Percentiles rank a stretch among this genome's conserved stretches.
These are phyloP conservation scores for Pissodes strobi DNA, from an alignment of 1,140 invertebrate genomes.

Conservation along the genomic window DNA sequence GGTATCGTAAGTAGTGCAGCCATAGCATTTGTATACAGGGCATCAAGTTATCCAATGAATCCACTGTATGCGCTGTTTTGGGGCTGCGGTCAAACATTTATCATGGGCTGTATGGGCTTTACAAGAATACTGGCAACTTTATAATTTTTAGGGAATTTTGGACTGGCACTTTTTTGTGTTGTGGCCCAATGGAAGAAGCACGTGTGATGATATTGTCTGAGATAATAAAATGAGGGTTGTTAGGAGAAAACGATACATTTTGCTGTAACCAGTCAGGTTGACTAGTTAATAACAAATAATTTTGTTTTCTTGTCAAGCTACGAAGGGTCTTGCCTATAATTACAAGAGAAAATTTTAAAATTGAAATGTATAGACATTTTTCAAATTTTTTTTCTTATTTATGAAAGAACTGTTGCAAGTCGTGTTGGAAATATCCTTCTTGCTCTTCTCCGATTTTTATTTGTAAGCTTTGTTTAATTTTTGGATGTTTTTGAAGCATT, in stretches of 20 bases:
- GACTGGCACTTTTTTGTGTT: conserved; percentile 1
- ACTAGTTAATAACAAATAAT: conserved; percentile 30
- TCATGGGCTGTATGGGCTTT: conserved; percentile 86
- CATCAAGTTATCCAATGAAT: conserved; percentile 84
- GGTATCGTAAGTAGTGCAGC: conserved; percentile 89
- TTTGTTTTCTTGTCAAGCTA: conserved; percentile 3
- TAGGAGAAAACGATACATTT: background rate
- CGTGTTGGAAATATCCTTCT: no score
- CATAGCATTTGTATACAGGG: conserved; percentile 91
- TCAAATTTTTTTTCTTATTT: no score
- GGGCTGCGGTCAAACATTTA: conserved; percentile 90
- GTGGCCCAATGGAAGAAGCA: conserved; percentile 12
- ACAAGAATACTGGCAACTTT: conserved; percentile 91
- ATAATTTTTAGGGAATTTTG: conserved; percentile 58
- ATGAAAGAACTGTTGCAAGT: no score
- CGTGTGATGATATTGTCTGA: conserved; percentile 7
- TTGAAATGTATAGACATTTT: no score
- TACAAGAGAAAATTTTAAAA: no score
- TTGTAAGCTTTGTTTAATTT: no score
- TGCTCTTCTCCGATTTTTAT: no score
- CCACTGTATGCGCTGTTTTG: conserved; percentile 89
- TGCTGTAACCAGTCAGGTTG: conserved; percentile 7
- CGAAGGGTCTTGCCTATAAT: background rate
- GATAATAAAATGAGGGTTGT: conserved; percentile 7
- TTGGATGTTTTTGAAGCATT: no score